Evolutionary conservation across 2,113 vertebrate species (phyloP).

Genomic region (Psittacara wagleri): DNA sequence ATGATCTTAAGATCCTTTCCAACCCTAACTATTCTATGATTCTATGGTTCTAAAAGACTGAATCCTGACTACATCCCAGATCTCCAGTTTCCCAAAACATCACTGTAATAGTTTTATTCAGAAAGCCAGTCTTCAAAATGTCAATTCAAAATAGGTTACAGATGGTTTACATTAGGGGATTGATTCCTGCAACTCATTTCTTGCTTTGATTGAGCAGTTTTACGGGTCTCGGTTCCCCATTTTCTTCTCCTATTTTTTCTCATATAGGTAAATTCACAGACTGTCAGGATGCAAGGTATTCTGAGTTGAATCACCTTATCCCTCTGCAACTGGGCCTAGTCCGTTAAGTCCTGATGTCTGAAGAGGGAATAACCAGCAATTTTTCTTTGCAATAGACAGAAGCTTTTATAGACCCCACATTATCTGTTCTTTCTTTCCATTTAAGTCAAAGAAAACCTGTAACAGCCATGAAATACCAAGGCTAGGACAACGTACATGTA

Average conservation of each 20-base stretch:
- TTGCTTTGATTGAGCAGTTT: background rate
- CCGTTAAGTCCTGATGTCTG: background rate
- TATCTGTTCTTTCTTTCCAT: background rate
- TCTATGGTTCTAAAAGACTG: background rate
- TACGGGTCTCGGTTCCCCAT: background rate
- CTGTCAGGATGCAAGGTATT: background rate
- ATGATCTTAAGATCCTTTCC: background rate
- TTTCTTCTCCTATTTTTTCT: background rate
- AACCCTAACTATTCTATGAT: background rate
- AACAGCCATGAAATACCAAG: background rate
- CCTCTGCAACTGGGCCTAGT: background rate
- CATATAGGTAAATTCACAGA: background rate
- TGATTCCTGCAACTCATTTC: background rate
- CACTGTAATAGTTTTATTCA: background rate
- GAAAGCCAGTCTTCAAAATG: background rate
- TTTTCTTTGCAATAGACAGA: background rate
- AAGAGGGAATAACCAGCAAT: background rate
- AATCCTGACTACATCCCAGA: background rate
- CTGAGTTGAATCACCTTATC: background rate
- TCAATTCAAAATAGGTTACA: background rate
- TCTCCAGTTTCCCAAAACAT: background rate
- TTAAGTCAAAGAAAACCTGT: background rate
- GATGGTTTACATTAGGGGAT: background rate
- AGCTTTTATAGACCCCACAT: background rate
- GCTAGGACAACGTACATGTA: fast-evolving